A percentile compares a stretch with the other conserved stretches of the same genome.
phyloP scores from a whole-genome alignment of 1,140 invertebrate genomes.

The Lasioglossum baleicum region DNA sequence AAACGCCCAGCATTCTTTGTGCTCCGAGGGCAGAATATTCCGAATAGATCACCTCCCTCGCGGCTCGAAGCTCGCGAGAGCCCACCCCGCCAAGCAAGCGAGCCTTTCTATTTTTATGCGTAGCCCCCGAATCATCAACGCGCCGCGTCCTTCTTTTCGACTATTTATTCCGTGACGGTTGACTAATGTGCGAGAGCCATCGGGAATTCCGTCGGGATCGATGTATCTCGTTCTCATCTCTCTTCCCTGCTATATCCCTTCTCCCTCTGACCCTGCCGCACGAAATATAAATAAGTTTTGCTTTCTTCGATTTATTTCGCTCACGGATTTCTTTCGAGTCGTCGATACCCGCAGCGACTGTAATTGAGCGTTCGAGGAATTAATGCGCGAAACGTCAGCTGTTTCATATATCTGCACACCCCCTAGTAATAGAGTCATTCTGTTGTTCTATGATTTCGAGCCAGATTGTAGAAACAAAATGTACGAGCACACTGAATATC shows the following conservation, averaged over 20 bases:
- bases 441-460: not conserved
- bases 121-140: slow-evolving; percentile 51
- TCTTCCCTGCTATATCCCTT: too few relatives aligned
- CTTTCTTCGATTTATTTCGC: not conserved
- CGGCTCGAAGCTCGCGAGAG: slow-evolving; percentile 17
- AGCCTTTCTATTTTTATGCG: slow-evolving; percentile 56
- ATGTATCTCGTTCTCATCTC: not conserved
- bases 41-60: slow-evolving; percentile 65
- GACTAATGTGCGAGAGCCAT: slow-evolving; percentile 51
- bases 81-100: slow-evolving; percentile 2
- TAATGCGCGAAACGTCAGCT: not conserved
- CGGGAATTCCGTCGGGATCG: slow-evolving; percentile 52
- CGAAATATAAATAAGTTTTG: not conserved
- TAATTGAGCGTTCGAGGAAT: too few relatives aligned
- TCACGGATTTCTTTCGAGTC: not conserved
- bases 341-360: not conserved
- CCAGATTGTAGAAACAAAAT: too few relatives aligned
- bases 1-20: slow-evolving; percentile 70
- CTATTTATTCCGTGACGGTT: slow-evolving; percentile 49
- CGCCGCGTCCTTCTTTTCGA: slow-evolving; percentile 41
- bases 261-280: not conserved
- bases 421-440: too few relatives aligned
- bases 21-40: slow-evolving; percentile 58
- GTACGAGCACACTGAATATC: too few relatives aligned
- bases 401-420: too few relatives aligned